Conservation (phyloP, 1,140 invertebrate genomes). For the Chionoecetes opilio region DNA sequence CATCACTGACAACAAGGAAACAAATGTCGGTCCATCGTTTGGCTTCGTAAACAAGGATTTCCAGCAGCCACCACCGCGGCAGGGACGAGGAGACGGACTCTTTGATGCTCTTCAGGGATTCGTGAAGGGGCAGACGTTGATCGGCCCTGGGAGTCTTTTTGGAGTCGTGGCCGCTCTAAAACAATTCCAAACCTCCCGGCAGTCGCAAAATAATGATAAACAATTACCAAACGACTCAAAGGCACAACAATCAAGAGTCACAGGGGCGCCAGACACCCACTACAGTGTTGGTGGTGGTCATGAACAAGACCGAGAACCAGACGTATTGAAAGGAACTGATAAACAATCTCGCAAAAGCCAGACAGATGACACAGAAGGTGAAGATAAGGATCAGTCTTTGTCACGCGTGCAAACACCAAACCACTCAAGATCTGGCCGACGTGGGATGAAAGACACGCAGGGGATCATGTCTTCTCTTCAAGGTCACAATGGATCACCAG, state of each 20-base stretch:
- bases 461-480: neutral
- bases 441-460: neutral
- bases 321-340: neutral
- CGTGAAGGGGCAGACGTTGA: neutral
- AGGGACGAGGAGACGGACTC: too few species aligned
- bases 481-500: neutral
- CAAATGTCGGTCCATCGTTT: neutral
- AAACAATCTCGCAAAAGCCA: neutral
- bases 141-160: conserved; percentile 11
- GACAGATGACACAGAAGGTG: neutral
- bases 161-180: conserved; percentile 38
- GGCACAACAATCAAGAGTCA: neutral
- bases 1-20: neutral
- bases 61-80: neutral
- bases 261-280: neutral
- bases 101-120: neutral
- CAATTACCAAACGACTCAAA: neutral
- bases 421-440: neutral
- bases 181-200: neutral
- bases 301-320: neutral
- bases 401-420: neutral
- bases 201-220: neutral
- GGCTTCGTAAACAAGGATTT: conserved; percentile 11
- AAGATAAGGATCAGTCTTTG: neutral
- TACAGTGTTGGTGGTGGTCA: neutral